Evolutionary conservation across 2,113 vertebrate species (phyloP).

Genomic region (Neofelis nebulosa): DNA sequence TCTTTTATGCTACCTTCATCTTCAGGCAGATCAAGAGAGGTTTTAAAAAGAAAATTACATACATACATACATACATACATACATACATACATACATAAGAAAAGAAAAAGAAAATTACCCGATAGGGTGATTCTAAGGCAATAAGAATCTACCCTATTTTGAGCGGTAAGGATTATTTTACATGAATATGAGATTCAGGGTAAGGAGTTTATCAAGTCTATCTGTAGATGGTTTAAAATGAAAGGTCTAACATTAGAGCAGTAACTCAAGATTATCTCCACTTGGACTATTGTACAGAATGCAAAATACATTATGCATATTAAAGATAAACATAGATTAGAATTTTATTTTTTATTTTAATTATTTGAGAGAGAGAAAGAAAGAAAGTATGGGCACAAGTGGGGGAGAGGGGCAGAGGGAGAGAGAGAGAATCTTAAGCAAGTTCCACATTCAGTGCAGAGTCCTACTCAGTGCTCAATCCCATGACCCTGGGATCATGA

Average conservation of each 20-base stretch:
- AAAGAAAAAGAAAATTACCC: neutral
- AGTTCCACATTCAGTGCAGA: too few species aligned
- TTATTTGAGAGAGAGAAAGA: neutral
- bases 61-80: too few species aligned
- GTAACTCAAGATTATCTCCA: neutral
- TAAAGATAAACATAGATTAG: conserved; percentile 9
- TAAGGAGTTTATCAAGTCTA: conserved; percentile 30
- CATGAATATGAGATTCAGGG: neutral
- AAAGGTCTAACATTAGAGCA: neutral
- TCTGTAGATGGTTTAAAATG: neutral
- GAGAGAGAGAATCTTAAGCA: too few species aligned
- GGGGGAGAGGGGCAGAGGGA: too few species aligned
- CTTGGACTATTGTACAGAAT: neutral
- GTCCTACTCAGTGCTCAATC: too few species aligned
- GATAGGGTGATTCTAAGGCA: neutral
- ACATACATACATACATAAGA: too few species aligned
- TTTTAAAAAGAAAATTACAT: neutral
- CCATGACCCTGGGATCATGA: too few species aligned
- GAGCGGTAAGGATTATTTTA: neutral
- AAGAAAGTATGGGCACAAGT: too few species aligned
- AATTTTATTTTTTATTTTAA: neutral
- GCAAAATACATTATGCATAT: neutral
- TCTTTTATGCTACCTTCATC: neutral
- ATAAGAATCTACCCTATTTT: conserved; percentile 8
- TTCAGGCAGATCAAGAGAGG: neutral